phyloP scores from a whole-genome alignment of 2,113 vertebrate species.

The Patagioenas fasciata region DNA sequence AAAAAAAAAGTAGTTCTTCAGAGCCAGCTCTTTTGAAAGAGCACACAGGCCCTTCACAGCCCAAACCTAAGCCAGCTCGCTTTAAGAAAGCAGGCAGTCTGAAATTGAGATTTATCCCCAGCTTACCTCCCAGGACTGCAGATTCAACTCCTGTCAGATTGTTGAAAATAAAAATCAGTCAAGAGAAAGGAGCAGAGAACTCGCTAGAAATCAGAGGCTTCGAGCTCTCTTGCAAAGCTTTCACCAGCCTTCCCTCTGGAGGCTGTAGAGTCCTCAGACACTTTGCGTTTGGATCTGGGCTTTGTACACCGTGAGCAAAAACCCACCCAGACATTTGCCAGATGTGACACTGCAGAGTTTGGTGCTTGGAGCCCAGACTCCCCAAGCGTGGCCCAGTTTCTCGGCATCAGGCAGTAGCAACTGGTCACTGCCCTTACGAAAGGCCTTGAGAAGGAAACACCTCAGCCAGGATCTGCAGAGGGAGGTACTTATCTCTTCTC shows the following conservation, averaged over 20 bases:
- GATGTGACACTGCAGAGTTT: not conserved
- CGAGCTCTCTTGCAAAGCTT: not conserved
- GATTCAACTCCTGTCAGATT: constrained; percentile 57
- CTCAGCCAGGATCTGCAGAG: not conserved
- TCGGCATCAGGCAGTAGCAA: not conserved
- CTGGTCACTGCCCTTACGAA: not conserved
- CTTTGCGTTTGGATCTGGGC: not conserved
- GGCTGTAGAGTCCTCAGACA: not conserved
- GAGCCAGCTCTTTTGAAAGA: not conserved
- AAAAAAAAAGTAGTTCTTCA: not conserved
- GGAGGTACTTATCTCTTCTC: not conserved
- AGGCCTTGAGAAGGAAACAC: not conserved
- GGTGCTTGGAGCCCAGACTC: not conserved
- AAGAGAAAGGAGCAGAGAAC: constrained; percentile 58
- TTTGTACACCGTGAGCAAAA: not conserved
- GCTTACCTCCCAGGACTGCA: constrained; percentile 51
- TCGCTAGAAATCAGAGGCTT: constrained; percentile 62
- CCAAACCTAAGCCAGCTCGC: constrained; percentile 20
- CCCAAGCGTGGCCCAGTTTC: not conserved
- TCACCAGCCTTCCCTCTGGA: not conserved
- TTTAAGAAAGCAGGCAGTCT: constrained; percentile 51
- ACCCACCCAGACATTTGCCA: not conserved
- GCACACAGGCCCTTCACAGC: not conserved
- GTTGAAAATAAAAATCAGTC: constrained; percentile 69
- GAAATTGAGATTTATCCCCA: constrained; percentile 74